Evolutionary conservation across 2,797 vertebrate genomes (phyloP), one percentile per base, ranked within the genome.

Genomic region (Acrossocheilus fasciatus): DNA sequence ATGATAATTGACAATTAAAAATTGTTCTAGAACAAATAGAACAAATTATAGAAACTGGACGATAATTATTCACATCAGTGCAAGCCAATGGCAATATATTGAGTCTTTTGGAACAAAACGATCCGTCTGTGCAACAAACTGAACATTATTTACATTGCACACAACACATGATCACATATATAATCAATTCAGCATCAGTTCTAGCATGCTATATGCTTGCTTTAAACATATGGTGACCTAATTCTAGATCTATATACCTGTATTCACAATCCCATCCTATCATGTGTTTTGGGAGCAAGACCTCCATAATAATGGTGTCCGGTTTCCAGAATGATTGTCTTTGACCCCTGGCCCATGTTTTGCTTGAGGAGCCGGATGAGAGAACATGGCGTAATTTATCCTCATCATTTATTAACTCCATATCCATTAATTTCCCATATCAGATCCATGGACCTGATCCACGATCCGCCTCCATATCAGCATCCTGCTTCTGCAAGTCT

Each of bases 361-460:
- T 36, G 54, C 68, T 47, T 15, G 18, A 47, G 54, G n/a, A 41
- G 70, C 68, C n/a, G 57, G n/a, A 36, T 57, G 36, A 41, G 70
- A 66, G 45, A 75, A 64, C 85, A 75, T 77, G 39, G 39, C 23
- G 14, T 76, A 18, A 57, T 41, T 62, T 54, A 69, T 43, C 64
- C 26, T 83, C 50, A 77, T 83, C 41, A 78, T 77, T 78, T 70
- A 87, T 87, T 70, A 20, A 83, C 76, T 18, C 50, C 23, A 52
- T 18, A 81, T 34, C 23, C 52, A 43, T 36, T 69, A 17, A 68
- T 66, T 62, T 81, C 26, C 72, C 78, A 75, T 81, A 81, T 64
- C 23, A 50, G 34, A 86, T 73, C 26, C 18, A 57, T 30, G 50
- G 57, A 52, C 45, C 34, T 23, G 47, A 54, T 41, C 66, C 26